phyloP scores from a whole-genome alignment of 2,113 vertebrate genomes.

The Onychorhynchus coronatus region DNA sequence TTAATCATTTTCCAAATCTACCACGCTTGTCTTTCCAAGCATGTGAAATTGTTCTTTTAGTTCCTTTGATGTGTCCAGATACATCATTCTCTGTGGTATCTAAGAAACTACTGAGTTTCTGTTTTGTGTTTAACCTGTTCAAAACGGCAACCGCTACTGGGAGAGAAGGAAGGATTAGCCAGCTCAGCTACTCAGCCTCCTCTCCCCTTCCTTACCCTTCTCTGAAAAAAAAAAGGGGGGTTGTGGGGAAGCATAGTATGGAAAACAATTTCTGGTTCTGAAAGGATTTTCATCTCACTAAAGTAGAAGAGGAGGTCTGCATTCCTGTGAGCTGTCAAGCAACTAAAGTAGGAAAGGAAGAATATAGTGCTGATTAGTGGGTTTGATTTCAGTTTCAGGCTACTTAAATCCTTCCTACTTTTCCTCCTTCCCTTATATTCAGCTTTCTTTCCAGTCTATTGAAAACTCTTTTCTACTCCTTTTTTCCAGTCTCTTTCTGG shows the following conservation, averaged over 20 bases:
- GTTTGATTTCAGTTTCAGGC: neutral
- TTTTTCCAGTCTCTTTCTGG: neutral
- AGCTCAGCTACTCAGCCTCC: neutral
- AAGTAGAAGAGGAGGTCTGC: neutral
- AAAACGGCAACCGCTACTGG: neutral
- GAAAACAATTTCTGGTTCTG: neutral
- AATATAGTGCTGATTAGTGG: neutral
- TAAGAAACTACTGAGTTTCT: neutral
- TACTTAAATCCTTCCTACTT: neutral
- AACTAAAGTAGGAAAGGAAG: neutral
- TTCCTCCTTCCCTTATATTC: neutral
- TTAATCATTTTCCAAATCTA: neutral
- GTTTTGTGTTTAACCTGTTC: neutral
- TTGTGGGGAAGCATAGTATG: accelerated
- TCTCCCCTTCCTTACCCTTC: neutral
- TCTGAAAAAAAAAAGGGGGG: neutral
- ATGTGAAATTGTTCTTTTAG: neutral
- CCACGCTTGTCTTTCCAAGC: neutral
- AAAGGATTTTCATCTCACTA: neutral
- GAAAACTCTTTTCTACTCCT: neutral
- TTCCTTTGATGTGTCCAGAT: neutral
- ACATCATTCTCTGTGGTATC: neutral
- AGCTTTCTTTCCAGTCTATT: neutral
- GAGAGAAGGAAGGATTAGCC: neutral
- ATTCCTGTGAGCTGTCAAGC: neutral